Conservation (phyloP, 2,888 invertebrate genomes). For the Panopea generosa region DNA sequence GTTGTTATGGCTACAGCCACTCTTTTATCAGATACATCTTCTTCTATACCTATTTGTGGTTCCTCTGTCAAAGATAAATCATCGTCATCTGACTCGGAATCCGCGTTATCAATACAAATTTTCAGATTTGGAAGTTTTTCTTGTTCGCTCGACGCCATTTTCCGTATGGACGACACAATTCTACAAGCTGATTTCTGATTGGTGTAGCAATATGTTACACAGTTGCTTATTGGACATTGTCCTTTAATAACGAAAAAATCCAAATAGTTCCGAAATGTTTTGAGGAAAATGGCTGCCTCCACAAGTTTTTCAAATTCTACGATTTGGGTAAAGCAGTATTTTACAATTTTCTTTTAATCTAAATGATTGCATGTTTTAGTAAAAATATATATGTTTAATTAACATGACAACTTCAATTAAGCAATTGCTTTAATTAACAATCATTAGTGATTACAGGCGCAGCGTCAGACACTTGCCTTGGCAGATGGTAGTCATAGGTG, state of each 20-base stretch:
- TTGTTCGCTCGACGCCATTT: slow-evolving; percentile 70
- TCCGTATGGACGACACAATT: not conserved
- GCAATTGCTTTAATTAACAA: no score
- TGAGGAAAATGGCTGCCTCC: not conserved
- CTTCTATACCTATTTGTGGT: slow-evolving; percentile 59
- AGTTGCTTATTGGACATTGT: not conserved
- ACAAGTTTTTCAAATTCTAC: slow-evolving; percentile 1
- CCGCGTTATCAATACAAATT: slow-evolving; percentile 81
- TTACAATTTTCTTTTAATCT: not conserved
- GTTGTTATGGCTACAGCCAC: slow-evolving; percentile 12
- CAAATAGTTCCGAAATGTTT: not conserved
- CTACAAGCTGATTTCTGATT: not conserved
- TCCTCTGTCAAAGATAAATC: slow-evolving; percentile 60
- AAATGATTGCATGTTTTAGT: no score
- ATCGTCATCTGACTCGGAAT: slow-evolving; percentile 68
- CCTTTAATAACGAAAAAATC: not conserved
- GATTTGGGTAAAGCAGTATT: not conserved
- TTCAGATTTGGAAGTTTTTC: slow-evolving; percentile 79
- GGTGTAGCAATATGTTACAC: not conserved
- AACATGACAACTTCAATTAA: no score
- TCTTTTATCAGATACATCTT: slow-evolving; percentile 51
- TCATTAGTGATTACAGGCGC: no score
- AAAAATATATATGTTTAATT: no score
- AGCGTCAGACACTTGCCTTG: no score
- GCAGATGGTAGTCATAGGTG: no score